Evolutionary conservation across 2,797 vertebrate species (phyloP), one percentile per base, ranked within the genome.

Genomic region (Setipinna tenuifilis): DNA sequence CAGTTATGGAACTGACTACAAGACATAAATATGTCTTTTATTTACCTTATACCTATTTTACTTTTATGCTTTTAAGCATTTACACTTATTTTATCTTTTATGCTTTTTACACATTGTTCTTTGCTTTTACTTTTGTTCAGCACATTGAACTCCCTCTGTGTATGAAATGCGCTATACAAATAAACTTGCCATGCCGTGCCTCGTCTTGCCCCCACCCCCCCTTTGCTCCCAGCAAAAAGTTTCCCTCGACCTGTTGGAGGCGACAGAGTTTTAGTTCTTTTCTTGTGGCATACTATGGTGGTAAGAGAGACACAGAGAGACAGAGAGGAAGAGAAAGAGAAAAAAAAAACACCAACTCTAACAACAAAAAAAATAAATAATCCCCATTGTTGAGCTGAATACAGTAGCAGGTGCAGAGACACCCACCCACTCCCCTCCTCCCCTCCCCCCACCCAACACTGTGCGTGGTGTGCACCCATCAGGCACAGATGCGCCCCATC

Each of bases 401-500:
- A 94, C 93, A 92, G 90, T 94, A 97, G 96, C 98, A 99, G 97
- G 98, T 99, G 98, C 96, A 96, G 93, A 94, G 93, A 96, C 96
- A 96, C 96, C 96, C 96, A 96, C 96, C 95, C 95, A 93, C 94
- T 93, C 95, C 94, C 88, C 88, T 81, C 90, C 82, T 90, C 90
- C 90, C 25, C 90, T 91, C 31, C 95, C 96, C 96, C 96, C 95
- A 96, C 93, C 94, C 96, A 93, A 94, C 91, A 95, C 91, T 88
- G 86, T 89, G 85, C 90, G 90, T 90, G 86, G 83, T 23, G 83
- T 23, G 94, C 96, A 95, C 95, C 95, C 95, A 96, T 97, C 96
- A 97, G 95, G 96, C 96, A 95, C 97, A 99, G 98, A 98, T 98
- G 97, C 95, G 96, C 95, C 96, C 96, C 96, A 96, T 98, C 96